Evolutionary conservation across 1,140 invertebrate genomes (phyloP).

Genomic region (Cherax destructor): DNA sequence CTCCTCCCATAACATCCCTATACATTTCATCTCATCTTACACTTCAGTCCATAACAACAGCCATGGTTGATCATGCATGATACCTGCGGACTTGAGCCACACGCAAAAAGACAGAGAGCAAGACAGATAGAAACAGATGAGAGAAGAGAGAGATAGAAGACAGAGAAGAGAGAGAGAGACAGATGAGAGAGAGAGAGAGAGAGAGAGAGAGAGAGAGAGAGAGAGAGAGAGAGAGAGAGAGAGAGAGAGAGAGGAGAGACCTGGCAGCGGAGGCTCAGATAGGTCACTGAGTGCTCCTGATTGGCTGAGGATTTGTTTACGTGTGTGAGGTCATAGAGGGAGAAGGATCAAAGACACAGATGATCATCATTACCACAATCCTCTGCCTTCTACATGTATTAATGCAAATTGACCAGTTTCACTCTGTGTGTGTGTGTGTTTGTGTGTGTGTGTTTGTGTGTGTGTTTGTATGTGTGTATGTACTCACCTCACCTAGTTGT

Average conservation of each 20-base stretch:
- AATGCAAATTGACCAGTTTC: neutral
- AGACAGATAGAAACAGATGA: too few species aligned
- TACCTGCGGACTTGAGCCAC: too few species aligned
- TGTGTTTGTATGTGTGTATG: neutral
- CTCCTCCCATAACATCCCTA: neutral
- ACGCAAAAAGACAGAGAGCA: too few species aligned
- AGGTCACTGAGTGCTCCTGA: neutral
- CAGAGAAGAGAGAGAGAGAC: too few species aligned
- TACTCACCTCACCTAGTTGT: neutral
- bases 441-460: neutral
- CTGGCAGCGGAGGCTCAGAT: neutral
- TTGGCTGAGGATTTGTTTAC: conserved; percentile 3
- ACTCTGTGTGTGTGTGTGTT: neutral
- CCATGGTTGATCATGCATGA: too few species aligned
- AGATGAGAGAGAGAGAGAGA: too few species aligned
- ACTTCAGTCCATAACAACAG: too few species aligned
- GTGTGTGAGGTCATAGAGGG: neutral
- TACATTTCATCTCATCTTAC: too few species aligned
- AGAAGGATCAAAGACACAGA: conserved; percentile 1
- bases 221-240: too few species aligned
- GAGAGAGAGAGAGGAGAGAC: too few species aligned
- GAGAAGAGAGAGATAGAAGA: too few species aligned
- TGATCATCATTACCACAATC: conserved; percentile 2
- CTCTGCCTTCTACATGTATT: neutral
- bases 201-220: too few species aligned